Percentiles rank a stretch among this genome's conserved stretches.
Conservation (phyloP, 92 coral and sea anemone genomes). For the Hydrozoanthus gracilis region DNA sequence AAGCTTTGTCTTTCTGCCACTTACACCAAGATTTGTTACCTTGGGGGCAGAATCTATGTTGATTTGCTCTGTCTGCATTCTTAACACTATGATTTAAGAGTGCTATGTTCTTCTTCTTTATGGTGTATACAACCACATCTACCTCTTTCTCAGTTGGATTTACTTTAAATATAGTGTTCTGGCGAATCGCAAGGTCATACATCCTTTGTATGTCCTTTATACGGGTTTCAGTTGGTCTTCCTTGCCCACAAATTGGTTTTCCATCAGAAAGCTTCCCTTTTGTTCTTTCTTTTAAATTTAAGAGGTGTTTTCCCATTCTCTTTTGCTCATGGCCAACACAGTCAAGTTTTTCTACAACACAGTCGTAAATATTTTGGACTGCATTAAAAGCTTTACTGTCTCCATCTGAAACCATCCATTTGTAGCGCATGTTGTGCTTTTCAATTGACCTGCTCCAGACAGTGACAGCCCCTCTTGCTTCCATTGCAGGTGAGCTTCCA, state of each 20-base stretch:
- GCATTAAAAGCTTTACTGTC: conserved; percentile 64
- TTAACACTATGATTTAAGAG: conserved; percentile 52
- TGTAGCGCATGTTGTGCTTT: conserved; percentile 57
- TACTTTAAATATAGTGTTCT: conserved; percentile 55
- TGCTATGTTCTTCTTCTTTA: conserved; percentile 66
- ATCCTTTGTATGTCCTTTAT: conserved; percentile 61
- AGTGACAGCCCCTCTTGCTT: conserved; percentile 62
- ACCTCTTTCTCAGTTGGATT: conserved; percentile 57
- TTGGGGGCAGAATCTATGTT: conserved; percentile 65
- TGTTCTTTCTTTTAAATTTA: conserved; percentile 63
- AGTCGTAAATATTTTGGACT: conserved; percentile 54
- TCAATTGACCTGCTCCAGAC: conserved; percentile 68
- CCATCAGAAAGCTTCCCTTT: conserved; percentile 65
- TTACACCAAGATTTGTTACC: conserved; percentile 65
- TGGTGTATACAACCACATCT: conserved; percentile 55
- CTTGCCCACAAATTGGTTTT: conserved; percentile 63
- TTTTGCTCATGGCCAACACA: conserved; percentile 72
- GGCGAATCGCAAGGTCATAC: conserved; percentile 70
- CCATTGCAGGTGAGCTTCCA: conserved; percentile 75
- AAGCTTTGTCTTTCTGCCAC: conserved; percentile 64
- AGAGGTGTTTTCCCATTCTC: conserved; percentile 62
- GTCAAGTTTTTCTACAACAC: conserved; percentile 61
- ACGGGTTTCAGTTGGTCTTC: conserved; percentile 52
- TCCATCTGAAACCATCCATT: conserved; percentile 71
- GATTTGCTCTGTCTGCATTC: conserved; percentile 47